Evolutionary conservation across 2,888 invertebrate species (phyloP).

Genomic region (Melipona beecheii): DNA sequence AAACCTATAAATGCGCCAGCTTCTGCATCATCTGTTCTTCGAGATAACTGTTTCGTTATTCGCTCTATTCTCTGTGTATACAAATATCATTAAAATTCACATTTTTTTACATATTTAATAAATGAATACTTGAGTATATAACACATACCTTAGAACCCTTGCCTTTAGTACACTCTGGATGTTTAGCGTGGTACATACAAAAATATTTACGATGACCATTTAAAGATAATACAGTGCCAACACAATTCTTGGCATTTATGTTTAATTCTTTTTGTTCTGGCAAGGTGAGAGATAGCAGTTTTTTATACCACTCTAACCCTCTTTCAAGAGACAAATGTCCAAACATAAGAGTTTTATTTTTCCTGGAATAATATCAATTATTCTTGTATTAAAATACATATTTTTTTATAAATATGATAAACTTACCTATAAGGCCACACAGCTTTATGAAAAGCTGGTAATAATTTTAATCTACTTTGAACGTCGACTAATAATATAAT

Average conservation of each 20-base stretch:
- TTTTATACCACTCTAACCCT: conserved; percentile 96
- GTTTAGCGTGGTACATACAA: conserved; percentile 99
- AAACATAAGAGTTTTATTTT: conserved; percentile 97
- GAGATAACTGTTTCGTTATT: conserved; percentile 86
- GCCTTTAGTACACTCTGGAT: conserved; percentile 89
- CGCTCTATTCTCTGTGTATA: conserved; percentile 88
- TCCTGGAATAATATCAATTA: conserved; percentile 84
- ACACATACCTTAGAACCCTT: conserved; percentile 88
- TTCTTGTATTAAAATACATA: not conserved
- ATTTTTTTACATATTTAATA: not conserved
- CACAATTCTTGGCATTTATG: conserved; percentile 98
- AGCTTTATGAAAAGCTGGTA: conserved; percentile 96
- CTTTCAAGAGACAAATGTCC: conserved; percentile 96
- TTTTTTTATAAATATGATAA: conserved; percentile 1
- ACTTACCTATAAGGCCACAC: conserved; percentile 97
- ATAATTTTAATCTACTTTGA: conserved; percentile 93
- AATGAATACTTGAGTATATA: not conserved
- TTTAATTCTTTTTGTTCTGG: conserved; percentile 92
- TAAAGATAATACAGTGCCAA: conserved; percentile 97
- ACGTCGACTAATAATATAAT: conserved; percentile 95
- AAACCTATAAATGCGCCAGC: conserved; percentile 95
- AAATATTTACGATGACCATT: conserved; percentile 99
- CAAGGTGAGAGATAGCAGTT: conserved; percentile 93
- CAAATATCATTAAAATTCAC: conserved; percentile 5
- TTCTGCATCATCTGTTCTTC: conserved; percentile 87